These are phyloP conservation scores for Aurelia aurita DNA, from an alignment of 30 jellyfish, hydroid and myxozoan species.

Conservation along the genomic window DNA sequence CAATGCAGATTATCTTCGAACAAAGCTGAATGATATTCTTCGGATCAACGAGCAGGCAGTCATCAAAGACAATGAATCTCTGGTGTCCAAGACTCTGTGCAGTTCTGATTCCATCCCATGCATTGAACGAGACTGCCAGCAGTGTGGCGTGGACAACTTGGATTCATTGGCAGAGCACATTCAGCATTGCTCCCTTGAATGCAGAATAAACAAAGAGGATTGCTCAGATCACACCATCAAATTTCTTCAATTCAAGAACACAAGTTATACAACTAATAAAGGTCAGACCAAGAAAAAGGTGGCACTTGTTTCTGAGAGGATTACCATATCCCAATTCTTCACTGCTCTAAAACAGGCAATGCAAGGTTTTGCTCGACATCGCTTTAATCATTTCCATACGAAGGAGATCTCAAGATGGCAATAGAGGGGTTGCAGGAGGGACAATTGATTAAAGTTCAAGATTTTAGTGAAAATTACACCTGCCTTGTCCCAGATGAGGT, in stretches of 20 bases:
- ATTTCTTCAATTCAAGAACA: conserved; percentile 47
- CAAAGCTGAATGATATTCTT: conserved; percentile 53
- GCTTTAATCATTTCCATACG: conserved; percentile 44
- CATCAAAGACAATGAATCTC: conserved; percentile 51
- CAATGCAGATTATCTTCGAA: conserved; percentile 44
- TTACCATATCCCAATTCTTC: conserved; percentile 44
- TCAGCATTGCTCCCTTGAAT: conserved; percentile 39
- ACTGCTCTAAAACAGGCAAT: conserved; percentile 24
- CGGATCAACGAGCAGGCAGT: conserved; percentile 36
- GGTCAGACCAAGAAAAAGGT: conserved; percentile 63
- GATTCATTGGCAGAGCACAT: conserved; percentile 37
- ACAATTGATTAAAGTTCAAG: conserved; percentile 24
- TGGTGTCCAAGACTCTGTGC: conserved; percentile 63
- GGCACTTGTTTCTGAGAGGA: conserved; percentile 50
- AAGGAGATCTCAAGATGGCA: conserved; percentile 19
- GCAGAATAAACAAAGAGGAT: conserved; percentile 52
- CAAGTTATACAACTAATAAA: conserved; percentile 43
- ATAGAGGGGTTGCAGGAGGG: conserved; percentile 23
- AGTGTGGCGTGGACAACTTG: conserved; percentile 48
- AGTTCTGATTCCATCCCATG: conserved; percentile 46
- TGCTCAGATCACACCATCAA: conserved; percentile 47
- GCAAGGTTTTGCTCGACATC: conserved; percentile 48
- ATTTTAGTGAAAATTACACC: conserved; percentile 66
- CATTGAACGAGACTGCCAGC: conserved; percentile 66
- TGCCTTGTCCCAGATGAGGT: conserved; percentile 79